Evolutionary conservation across 2,888 invertebrate genomes (phyloP).

Genomic region (Parnassius smintheus): DNA sequence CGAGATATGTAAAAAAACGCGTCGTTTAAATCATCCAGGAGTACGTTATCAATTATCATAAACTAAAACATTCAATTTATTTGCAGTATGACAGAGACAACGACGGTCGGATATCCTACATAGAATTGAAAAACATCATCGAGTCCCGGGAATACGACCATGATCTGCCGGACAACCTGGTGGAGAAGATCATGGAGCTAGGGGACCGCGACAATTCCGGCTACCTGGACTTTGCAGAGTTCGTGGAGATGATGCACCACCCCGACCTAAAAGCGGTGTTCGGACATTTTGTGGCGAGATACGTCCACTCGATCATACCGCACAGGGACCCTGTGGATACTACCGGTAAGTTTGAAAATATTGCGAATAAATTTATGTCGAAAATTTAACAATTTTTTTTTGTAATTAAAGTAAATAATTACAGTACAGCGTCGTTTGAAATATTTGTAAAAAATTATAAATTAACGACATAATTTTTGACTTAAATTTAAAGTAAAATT

Average conservation of each 20-base stretch:
- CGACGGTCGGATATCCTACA: slow-evolving; percentile 85
- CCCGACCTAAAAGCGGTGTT: slow-evolving; percentile 83
- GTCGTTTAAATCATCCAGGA: too few relatives aligned
- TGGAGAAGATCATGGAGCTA: slow-evolving; percentile 84
- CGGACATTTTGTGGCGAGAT: slow-evolving; percentile 83
- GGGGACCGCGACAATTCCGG: slow-evolving; percentile 84
- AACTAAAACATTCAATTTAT: slow-evolving; percentile 2
- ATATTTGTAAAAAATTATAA: too few relatives aligned
- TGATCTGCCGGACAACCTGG: slow-evolving; percentile 85
- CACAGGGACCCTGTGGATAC: slow-evolving; percentile 75
- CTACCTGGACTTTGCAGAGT: slow-evolving; percentile 86
- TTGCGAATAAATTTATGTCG: too few relatives aligned
- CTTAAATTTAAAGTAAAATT: too few relatives aligned
- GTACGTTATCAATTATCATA: too few relatives aligned
- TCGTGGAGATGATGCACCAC: slow-evolving; percentile 85
- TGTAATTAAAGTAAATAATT: too few relatives aligned
- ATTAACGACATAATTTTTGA: too few relatives aligned
- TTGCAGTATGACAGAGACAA: slow-evolving; percentile 86
- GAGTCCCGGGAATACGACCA: slow-evolving; percentile 82
- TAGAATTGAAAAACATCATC: slow-evolving; percentile 83
- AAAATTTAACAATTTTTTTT: too few relatives aligned
- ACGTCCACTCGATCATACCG: slow-evolving; percentile 80
- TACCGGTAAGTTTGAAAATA: slow-evolving; percentile 53
- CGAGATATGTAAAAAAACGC: too few relatives aligned
- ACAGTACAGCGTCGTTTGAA: too few relatives aligned